Conservation (phyloP, 1,140 invertebrate species). For the Rhagoletis zephyria region DNA sequence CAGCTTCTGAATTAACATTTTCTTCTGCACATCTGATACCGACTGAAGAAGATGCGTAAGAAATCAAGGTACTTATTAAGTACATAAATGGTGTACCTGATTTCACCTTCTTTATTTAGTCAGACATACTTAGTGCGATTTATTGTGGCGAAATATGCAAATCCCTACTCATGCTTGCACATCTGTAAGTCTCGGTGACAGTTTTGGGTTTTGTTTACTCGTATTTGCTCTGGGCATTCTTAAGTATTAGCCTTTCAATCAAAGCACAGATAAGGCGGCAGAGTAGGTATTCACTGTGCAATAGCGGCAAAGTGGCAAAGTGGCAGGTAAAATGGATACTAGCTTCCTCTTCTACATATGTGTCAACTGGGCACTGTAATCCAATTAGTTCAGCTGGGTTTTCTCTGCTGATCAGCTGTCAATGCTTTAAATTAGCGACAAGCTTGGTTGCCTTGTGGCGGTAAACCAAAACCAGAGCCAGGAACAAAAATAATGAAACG, state of each 20-base stretch:
- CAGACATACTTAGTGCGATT: background rate
- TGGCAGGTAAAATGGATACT: background rate
- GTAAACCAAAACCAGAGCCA: background rate
- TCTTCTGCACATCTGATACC: background rate
- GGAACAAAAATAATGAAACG: background rate
- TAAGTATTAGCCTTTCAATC: background rate
- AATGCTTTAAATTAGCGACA: background rate
- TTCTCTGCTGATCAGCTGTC: background rate
- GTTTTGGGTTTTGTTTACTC: constrained; percentile 19
- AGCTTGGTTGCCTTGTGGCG: background rate
- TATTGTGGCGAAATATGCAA: too few relatives aligned
- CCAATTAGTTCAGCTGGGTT: constrained; percentile 18
- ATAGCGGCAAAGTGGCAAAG: background rate
- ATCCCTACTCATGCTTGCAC: background rate
- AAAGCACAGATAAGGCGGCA: background rate
- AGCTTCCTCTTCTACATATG: background rate
- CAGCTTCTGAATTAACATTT: background rate
- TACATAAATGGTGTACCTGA: background rate
- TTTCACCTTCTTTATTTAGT: background rate
- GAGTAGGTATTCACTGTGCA: background rate
- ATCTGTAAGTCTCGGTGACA: background rate
- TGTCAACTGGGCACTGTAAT: background rate
- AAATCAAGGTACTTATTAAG: background rate
- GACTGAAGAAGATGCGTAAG: background rate
- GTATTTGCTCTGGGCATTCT: background rate